Evolutionary conservation across 2,888 invertebrate genomes (phyloP).

Genomic region (Drosophila melanosoma): DNA sequence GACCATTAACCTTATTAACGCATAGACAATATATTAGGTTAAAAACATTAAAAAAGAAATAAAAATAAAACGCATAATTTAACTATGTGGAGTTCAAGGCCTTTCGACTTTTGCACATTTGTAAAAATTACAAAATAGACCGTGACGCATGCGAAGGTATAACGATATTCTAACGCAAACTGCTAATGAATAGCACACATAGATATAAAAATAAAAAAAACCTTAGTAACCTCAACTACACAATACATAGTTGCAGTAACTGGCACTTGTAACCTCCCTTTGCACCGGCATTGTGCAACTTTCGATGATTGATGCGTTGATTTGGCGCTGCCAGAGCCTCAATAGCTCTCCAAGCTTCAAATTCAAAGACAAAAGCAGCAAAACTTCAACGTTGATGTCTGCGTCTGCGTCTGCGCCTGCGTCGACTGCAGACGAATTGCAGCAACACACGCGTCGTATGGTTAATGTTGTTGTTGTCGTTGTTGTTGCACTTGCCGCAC

Average conservation of each 20-base stretch:
- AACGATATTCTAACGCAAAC: constrained; percentile 43
- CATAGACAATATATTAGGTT: constrained; percentile 44
- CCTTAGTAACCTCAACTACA: constrained; percentile 7
- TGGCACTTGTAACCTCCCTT: constrained; percentile 28
- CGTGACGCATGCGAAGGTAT: constrained; percentile 15
- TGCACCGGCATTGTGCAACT: constrained; percentile 60
- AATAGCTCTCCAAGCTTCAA: constrained; percentile 59
- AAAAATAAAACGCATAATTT: constrained; percentile 1
- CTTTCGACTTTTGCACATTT: constrained; percentile 35
- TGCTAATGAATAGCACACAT: constrained; percentile 39
- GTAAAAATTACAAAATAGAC: constrained; percentile 47
- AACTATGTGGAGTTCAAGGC: constrained; percentile 67
- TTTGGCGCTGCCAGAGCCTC: constrained; percentile 63
- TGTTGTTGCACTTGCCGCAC: constrained; percentile 49
- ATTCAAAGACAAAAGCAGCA: constrained; percentile 50
- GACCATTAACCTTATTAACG: constrained; percentile 71
- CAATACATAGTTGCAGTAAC: constrained; percentile 40
- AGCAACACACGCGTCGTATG: constrained; percentile 25
- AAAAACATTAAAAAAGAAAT: constrained; percentile 4
- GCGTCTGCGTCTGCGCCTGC: constrained; percentile 7
- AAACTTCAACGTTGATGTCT: constrained; percentile 1
- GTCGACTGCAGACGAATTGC: constrained; percentile 38
- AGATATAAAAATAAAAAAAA: not conserved
- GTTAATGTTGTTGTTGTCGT: constrained; percentile 19
- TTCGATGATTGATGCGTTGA: constrained; percentile 73